Conservation (phyloP, 2,888 invertebrate species). For the Cartodere bifasciata region DNA sequence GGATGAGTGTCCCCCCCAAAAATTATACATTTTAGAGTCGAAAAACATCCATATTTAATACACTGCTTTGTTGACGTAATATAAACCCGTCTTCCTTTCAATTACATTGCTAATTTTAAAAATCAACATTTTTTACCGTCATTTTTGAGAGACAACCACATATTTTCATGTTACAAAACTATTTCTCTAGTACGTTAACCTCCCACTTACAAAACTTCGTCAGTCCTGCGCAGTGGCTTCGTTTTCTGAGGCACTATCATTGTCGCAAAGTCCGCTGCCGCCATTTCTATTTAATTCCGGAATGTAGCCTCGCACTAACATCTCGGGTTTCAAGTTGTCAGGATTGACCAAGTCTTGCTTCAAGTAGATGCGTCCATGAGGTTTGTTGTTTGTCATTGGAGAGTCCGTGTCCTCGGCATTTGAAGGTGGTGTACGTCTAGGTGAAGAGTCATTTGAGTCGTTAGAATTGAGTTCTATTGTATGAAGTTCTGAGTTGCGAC, state of each 20-base stretch:
- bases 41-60: too few species aligned
- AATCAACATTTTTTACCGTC: too few species aligned
- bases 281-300: conserved; percentile 29
- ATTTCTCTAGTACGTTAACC: conserved; percentile 30
- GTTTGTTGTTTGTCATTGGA: conserved; percentile 10
- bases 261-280: conserved; percentile 28
- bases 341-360: conserved; percentile 35
- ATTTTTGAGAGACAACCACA: too few species aligned
- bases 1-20: too few species aligned
- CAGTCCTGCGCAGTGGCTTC: conserved; percentile 37
- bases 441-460: conserved; percentile 30
- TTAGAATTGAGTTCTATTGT: conserved; percentile 35
- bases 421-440: conserved; percentile 14
- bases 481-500: conserved; percentile 23
- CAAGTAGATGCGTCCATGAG: conserved; percentile 31
- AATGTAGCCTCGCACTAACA: conserved; percentile 33
- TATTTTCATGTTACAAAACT: conserved; percentile 5
- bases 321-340: conserved; percentile 35
- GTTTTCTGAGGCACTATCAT: conserved; percentile 34
- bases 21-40: too few species aligned
- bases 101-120: too few species aligned
- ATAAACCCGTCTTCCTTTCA: too few species aligned
- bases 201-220: conserved; percentile 32
- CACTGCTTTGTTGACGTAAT: too few species aligned
- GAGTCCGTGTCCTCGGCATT: conserved; percentile 10